These are phyloP conservation scores for Protophormia terraenovae DNA, from an alignment of 2,888 invertebrate genomes.

Conservation along the genomic window DNA sequence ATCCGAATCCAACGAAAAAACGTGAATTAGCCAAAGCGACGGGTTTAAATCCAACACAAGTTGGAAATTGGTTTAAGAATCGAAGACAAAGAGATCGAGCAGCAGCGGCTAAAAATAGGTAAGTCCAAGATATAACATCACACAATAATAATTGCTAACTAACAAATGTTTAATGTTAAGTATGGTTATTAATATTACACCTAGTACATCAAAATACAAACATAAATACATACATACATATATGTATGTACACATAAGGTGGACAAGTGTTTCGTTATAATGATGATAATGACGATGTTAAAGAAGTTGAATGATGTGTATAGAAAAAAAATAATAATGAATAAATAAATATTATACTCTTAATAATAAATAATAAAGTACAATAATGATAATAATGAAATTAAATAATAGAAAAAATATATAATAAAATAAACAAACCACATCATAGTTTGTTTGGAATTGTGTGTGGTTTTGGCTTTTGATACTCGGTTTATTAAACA, in stretches of 20 bases:
- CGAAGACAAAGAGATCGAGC: constrained; percentile 93
- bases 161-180: background rate
- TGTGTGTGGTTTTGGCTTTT: constrained; percentile 66
- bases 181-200: background rate
- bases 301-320: background rate
- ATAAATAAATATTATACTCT: constrained; percentile 11
- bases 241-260: no score
- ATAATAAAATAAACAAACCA: constrained; percentile 53
- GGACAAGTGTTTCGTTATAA: constrained; percentile 51
- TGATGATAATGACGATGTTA: background rate
- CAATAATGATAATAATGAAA: background rate
- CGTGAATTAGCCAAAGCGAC: constrained; percentile 94
- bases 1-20: constrained; percentile 96
- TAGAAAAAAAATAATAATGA: background rate
- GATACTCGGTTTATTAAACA: constrained; percentile 52
- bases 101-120: constrained; percentile 98
- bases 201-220: background rate
- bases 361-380: background rate
- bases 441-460: constrained; percentile 67
- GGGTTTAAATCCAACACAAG: constrained; percentile 95
- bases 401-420: background rate
- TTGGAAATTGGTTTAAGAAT: constrained; percentile 97
- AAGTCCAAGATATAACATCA: constrained; percentile 78
- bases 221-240: no score
- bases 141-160: no score